phyloP scores from a whole-genome alignment of 2,797 vertebrate species.

The Coregonus sp. region DNA sequence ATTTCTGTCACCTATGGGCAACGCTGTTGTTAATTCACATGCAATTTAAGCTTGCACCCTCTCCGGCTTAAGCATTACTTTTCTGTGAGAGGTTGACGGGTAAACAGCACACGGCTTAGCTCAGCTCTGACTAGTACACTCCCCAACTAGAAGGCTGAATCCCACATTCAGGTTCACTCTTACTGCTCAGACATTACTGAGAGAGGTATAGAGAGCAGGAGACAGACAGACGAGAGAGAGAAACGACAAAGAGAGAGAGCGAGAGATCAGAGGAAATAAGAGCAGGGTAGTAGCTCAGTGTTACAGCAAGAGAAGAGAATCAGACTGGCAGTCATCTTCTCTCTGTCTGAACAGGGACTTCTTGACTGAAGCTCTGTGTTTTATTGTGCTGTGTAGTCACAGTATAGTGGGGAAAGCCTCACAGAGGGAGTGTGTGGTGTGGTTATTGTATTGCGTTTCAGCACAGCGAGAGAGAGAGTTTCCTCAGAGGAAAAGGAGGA shows the following conservation, averaged over 20 bases:
- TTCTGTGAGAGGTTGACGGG: slow-evolving; percentile 67
- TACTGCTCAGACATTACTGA: slow-evolving; percentile 58
- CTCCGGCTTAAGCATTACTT: slow-evolving; percentile 77
- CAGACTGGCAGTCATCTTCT: slow-evolving; percentile 39
- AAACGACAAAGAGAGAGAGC: slow-evolving; percentile 34
- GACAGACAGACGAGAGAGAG: slow-evolving; percentile 31
- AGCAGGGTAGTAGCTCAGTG: slow-evolving; percentile 43
- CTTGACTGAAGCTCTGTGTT: slow-evolving; percentile 43
- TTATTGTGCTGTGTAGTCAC: background rate
- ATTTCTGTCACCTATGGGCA: slow-evolving; percentile 99
- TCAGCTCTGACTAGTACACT: slow-evolving; percentile 41
- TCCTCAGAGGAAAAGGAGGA: slow-evolving; percentile 58
- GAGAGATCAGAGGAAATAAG: slow-evolving; percentile 30
- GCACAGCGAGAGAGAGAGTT: slow-evolving; percentile 26
- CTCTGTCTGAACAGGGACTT: slow-evolving; percentile 46
- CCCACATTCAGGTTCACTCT: slow-evolving; percentile 12
- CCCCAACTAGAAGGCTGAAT: slow-evolving; percentile 40
- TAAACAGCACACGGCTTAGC: slow-evolving; percentile 63
- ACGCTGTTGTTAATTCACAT: slow-evolving; percentile 98
- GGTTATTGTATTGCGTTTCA: slow-evolving; percentile 6
- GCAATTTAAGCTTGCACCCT: slow-evolving; percentile 90
- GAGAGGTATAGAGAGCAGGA: slow-evolving; percentile 46
- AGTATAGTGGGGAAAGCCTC: slow-evolving; percentile 41
- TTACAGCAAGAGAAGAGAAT: slow-evolving; percentile 8
- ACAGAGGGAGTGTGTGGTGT: slow-evolving; percentile 27